phyloP scores from a whole-genome alignment of 2,113 vertebrate species.

The Podiceps cristatus region DNA sequence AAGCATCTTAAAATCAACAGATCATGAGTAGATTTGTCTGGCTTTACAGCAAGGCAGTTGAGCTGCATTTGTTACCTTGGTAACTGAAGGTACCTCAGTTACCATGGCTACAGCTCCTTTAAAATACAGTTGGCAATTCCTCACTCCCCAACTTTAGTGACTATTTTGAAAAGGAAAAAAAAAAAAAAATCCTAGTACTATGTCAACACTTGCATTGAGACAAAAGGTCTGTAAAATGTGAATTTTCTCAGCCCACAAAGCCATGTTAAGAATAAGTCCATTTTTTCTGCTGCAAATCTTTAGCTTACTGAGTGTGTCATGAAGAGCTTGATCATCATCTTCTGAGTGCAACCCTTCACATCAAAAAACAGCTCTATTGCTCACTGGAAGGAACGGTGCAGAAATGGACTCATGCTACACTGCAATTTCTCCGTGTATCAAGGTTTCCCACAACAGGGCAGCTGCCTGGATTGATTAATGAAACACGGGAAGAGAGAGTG shows the following conservation, averaged over 20 bases:
- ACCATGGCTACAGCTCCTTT: constrained; percentile 72
- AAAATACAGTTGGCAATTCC: constrained; percentile 67
- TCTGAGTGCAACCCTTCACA: background rate
- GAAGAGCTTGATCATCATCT: background rate
- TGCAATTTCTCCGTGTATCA: background rate
- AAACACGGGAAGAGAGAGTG: background rate
- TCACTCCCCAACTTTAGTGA: constrained; percentile 42
- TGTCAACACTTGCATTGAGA: background rate
- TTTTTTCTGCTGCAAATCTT: background rate
- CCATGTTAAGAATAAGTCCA: background rate
- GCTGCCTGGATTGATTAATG: background rate
- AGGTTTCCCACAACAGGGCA: background rate
- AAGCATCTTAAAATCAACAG: constrained; percentile 75
- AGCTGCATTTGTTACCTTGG: constrained; percentile 76
- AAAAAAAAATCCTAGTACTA: background rate
- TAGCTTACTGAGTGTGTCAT: background rate
- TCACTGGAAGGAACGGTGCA: background rate
- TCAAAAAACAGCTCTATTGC: background rate
- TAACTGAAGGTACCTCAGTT: constrained; percentile 76
- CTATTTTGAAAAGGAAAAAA: constrained; percentile 28
- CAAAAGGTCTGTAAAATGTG: background rate
- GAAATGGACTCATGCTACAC: background rate
- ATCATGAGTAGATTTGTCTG: constrained; percentile 78
- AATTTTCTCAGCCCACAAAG: background rate
- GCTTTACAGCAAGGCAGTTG: constrained; percentile 72